Evolutionary conservation across 2,113 vertebrate species (phyloP), one percentile per base, ranked within the genome.

Genomic region (Morone saxatilis): DNA sequence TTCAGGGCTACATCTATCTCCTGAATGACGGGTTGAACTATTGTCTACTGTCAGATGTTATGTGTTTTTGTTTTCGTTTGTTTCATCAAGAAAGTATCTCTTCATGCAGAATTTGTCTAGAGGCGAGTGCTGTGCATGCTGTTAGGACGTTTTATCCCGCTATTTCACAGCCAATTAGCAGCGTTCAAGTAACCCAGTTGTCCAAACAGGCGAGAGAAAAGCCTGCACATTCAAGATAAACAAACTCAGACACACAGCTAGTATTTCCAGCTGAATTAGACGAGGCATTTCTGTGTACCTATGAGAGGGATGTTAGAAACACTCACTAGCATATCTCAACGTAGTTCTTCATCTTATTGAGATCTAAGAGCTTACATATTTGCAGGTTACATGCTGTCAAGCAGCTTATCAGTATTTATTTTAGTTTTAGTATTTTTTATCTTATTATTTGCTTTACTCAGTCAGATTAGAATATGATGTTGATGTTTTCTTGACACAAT

Each of bases 91-190:
- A 71, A 38, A 61, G 40, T 22, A 4, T 0, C 12, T 80, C 61
- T 70, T 4, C 36, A 57, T 5, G 14, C 8, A 53, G 10, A 72
- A 7, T 81, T 2, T 76, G 31, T 73, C 50, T 43, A 6, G n/a
- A 9, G 45, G 72, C n/a, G 4, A 51, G 0, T 6, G 9, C 56
- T 60, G 40, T 2, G 9, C 54, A 36, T 19, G 47, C 4, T 19
- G 17, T 31, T 56, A 22, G 22, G 54, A 57, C 40, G 25, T 81
- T 65, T 60, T 19, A 14, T 63, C 22, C 0, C 7, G 51, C 43
- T n/a, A 76, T 85, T 79, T 69, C 45, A 76, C 71, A 45, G 53
- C 43, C 66, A 71, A 73, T 86, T 78, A 76, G 51, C 48, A 36
- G 31, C 2, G 0, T 50, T 83, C 36, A 66, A 60, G 38, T 61